A percentile compares a stretch with the other conserved stretches of the same genome.
These are phyloP conservation scores for Beroe ovata DNA, from an alignment of 37 sponge, comb jelly and placozoan genomes.

Conservation along the genomic window DNA sequence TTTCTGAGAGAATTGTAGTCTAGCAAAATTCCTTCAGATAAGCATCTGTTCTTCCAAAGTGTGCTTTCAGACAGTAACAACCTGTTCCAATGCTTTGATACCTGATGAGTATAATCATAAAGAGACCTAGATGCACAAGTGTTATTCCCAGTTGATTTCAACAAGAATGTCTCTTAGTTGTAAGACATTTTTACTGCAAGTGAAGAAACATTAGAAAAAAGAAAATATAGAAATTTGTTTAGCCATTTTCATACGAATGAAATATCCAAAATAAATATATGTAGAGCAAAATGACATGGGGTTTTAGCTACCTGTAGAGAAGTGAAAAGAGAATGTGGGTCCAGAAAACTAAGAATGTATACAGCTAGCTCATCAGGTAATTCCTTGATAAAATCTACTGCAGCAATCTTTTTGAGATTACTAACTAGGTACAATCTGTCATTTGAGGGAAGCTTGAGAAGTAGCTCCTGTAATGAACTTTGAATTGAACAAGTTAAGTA, in stretches of 20 bases:
- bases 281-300: too few species aligned
- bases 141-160: too few species aligned
- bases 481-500: not conserved
- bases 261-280: too few species aligned
- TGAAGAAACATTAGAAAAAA: too few species aligned
- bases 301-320: constrained; percentile 38
- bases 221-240: too few species aligned
- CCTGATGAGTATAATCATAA: too few species aligned
- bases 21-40: not conserved
- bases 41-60: not conserved
- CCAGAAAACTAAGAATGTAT: not conserved
- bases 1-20: not conserved
- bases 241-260: too few species aligned
- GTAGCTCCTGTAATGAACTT: constrained; percentile 19
- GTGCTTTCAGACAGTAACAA: not conserved
- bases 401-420: constrained; percentile 11
- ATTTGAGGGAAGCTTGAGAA: not conserved
- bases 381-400: constrained; percentile 28
- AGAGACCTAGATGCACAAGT: too few species aligned
- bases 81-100: constrained; percentile 17
- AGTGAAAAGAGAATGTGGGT: constrained; percentile 6
- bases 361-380: constrained; percentile 35
- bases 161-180: too few species aligned
- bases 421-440: constrained; percentile 35
- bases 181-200: too few species aligned